Evolutionary conservation across 2,113 vertebrate species (phyloP).

Genomic region (Alligator sinensis): DNA sequence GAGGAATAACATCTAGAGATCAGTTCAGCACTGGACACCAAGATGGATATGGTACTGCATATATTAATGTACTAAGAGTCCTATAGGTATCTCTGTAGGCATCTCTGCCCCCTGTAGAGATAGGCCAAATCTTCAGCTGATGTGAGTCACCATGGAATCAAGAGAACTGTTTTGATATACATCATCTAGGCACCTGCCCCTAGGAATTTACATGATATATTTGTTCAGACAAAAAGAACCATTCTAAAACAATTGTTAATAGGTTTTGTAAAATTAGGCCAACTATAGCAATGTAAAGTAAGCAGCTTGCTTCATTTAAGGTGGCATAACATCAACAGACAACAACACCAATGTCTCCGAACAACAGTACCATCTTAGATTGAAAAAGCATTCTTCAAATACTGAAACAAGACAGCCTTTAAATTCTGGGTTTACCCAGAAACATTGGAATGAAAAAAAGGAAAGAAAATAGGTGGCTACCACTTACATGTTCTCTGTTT

Average conservation of each 20-base stretch:
- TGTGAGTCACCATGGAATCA: background rate
- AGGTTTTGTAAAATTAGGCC: background rate
- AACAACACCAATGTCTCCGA: background rate
- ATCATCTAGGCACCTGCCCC: background rate
- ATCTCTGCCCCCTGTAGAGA: background rate
- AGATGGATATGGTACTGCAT: background rate
- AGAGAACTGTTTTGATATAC: background rate
- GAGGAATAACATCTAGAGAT: background rate
- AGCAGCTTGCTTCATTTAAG: background rate
- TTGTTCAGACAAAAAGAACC: background rate
- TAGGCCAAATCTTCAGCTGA: background rate
- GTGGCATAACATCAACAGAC: constrained; percentile 15
- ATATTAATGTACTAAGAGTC: background rate
- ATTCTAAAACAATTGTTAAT: background rate
- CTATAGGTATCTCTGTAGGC: background rate
- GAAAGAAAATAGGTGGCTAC: constrained; percentile 32
- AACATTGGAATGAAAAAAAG: constrained; percentile 45
- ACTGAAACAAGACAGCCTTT: constrained; percentile 54
- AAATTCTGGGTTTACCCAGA: constrained; percentile 26
- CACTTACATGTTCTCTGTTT: background rate
- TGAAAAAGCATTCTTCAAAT: constrained; percentile 36
- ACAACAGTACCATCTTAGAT: background rate
- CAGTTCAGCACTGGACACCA: background rate
- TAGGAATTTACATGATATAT: background rate
- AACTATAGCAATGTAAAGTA: background rate